Base-by-base conservation (phyloP, 2,113 vertebrate genomes). In the Triplophysa tibetana region DNA sequence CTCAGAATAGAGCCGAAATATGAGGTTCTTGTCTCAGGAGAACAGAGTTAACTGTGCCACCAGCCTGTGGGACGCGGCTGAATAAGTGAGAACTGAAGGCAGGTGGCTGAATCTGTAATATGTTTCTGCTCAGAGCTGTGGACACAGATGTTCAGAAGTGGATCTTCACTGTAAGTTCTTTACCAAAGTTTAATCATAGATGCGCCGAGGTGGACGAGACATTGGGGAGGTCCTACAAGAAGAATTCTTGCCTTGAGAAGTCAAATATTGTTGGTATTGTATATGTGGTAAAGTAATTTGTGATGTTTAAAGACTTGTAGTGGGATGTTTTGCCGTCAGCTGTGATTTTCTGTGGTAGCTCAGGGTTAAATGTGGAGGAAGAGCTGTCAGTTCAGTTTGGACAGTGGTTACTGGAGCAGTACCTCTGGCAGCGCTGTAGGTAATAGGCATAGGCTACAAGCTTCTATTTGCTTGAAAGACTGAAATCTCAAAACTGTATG, bases 1-100 rank as follows among this genome's bases (percentile, higher is more conserved):
- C 82, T 77, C 63, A 79, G 79, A 82, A 60, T 62, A 82, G 56
- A 58, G 24, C 45, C 26, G 72, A 68, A 33, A 73, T 58, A 38
- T 8, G 38, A 73, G 45, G 17, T 21, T 54, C 21, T 29, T 56
- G 50, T 80, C 72, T 58, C 70, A 12, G 0, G 70, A 60, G 70
- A n/a, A 23, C 12, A 41, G 45, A 5, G 19, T 48, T 60, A 65
- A 77, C 79, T 72, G 68, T 77, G 62, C 69, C 62, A 73, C 52
- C 33, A 41, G 74, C 60, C 69, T 62, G 52, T 67, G 60, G 12
- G 33, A 24, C 61, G 73, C 17, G 5, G 60, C 13, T 21, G 11
- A 65, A 52, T 50, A n/a, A 52, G 61, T 50, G 24, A n/a, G 26
- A 65, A 23, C 41, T 52, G 54, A n/a, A 72, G 41, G 78, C 61